Base-by-base conservation (phyloP, 2,888 invertebrate genomes). In the Drosophila prostipennis region DNA sequence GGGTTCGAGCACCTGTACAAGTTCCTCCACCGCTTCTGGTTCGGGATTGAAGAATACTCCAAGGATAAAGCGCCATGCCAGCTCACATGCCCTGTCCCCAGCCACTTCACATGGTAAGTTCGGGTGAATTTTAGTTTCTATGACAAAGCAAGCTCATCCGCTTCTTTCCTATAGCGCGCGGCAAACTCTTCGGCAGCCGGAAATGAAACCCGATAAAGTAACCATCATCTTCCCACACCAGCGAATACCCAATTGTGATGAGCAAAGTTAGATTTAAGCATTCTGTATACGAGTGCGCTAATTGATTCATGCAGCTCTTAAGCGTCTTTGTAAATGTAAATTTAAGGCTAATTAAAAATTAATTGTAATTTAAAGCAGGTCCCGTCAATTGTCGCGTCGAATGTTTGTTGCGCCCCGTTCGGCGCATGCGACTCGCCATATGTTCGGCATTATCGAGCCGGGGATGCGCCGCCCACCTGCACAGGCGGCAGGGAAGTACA, bases 21-120 rank as follows among this genome's bases (percentile, higher is more conserved):
- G 54, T 11, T 48, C 59, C 26, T 59, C 70, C n/a, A 13, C 65
- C 13, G 26, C 63, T 10, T 67, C 74, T 26, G 59, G 58, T 1
- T 23, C 58, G 10, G 16, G 43, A 40, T 49, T 42, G 19, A 10
- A 43, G 8, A 67, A 74, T n/a, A 76, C 77, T 11, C 70, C 84
- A 0, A 86, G 79, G 37, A 88, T 91, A 4, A 91, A 89, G 39
- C 84, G 91, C 3, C 90, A 91, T 69, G 86, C 89, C 11, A 91
- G 91, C 68, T 89, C 86, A 1, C 77, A 89, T 72, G 73, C 83
- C 3, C 39, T 89, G 63, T 80, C 81, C 6, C 80, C 82, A 14
- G 82, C 74, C 37, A 70, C 58, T 2, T 69, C 80, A 36, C 74
- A 36, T 54, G 86, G 82, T 86, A 69, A 83, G 71, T 59, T 34